Conservation (phyloP, 2,113 vertebrate species). For the Pleuronectes platessa region DNA sequence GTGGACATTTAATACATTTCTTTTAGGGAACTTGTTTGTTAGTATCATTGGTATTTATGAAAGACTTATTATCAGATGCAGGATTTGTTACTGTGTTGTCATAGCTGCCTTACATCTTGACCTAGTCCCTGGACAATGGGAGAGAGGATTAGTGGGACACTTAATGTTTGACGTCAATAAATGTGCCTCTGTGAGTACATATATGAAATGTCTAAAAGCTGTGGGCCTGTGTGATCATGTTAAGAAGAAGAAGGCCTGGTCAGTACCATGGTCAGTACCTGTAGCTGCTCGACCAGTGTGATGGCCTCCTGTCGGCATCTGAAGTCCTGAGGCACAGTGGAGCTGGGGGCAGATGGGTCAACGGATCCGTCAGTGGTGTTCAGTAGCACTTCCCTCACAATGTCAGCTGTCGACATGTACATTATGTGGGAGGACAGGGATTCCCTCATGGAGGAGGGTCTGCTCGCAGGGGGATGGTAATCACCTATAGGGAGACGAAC, state of each 20-base stretch:
- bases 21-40: too few species aligned
- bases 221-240: too few species aligned
- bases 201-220: neutral
- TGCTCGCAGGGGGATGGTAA: conserved; percentile 87
- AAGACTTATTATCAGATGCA: too few species aligned
- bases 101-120: too few species aligned
- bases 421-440: conserved; percentile 37
- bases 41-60: too few species aligned
- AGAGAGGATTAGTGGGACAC: too few species aligned
- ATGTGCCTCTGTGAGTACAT: too few species aligned
- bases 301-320: conserved; percentile 85
- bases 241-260: too few species aligned
- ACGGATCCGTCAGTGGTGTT: conserved; percentile 71
- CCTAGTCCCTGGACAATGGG: too few species aligned
- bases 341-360: conserved; percentile 2
- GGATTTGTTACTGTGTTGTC: too few species aligned
- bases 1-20: too few species aligned
- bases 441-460: neutral
- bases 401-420: conserved; percentile 91
- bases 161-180: too few species aligned
- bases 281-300: conserved; percentile 88
- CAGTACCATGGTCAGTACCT: conserved; percentile 84
- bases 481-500: conserved; percentile 86
- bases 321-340: conserved; percentile 84
- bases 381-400: conserved; percentile 88